A percentile compares a stretch with the other conserved stretches of the same genome.
phyloP scores from a whole-genome alignment of 2,113 vertebrate genomes.

The Equus quagga region DNA sequence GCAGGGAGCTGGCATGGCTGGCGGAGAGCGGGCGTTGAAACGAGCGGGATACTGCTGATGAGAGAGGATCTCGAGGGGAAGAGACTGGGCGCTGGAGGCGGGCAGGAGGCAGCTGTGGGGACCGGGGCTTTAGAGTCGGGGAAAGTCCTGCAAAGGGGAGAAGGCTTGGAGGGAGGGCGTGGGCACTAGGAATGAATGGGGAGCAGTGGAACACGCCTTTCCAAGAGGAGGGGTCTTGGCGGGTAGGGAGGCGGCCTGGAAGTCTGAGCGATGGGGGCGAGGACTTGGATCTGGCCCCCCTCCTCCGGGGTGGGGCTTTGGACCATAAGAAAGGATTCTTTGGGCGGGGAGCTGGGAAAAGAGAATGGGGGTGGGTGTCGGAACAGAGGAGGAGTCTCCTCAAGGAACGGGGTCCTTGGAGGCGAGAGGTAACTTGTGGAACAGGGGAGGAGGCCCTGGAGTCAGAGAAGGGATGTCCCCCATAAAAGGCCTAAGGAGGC shows the following conservation, averaged over 20 bases:
- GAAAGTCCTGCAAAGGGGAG: neutral
- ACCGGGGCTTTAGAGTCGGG: neutral
- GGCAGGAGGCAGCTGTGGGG: neutral
- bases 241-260: neutral
- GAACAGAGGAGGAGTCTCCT: neutral
- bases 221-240: neutral
- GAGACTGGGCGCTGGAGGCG: neutral
- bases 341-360: neutral
- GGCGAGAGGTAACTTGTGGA: neutral
- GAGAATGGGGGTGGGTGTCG: neutral
- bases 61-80: neutral
- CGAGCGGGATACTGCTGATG: neutral
- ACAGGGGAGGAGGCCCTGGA: neutral
- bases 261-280: neutral
- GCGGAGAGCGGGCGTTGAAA: neutral
- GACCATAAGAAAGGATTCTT: neutral
- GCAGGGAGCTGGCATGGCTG: neutral
- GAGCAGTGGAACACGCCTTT: neutral
- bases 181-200: neutral
- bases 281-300: neutral
- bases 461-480: neutral
- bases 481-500: neutral
- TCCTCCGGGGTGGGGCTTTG: neutral
- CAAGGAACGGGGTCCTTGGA: neutral
- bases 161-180: neutral